These are phyloP conservation scores for Brachionus rotundiformis DNA, from an alignment of 1,140 invertebrate genomes.

Conservation along the genomic window DNA sequence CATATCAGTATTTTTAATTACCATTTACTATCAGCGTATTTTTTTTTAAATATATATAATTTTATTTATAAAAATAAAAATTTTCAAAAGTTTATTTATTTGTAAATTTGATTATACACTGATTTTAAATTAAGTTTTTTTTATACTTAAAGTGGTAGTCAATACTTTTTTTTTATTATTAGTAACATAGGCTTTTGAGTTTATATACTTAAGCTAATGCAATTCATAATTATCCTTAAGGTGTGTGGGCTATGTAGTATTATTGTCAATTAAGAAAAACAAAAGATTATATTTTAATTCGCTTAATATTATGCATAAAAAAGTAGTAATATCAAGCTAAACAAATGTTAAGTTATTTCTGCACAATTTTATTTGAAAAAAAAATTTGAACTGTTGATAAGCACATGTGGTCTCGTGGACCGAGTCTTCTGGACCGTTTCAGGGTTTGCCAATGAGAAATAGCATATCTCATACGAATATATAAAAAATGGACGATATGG, in stretches of 20 bases:
- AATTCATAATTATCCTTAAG: not conserved
- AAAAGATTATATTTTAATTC: no score
- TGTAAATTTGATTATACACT: no score
- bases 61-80: no score
- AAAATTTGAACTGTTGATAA: not conserved
- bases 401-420: not conserved
- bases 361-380: not conserved
- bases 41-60: no score
- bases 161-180: not conserved
- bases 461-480: not conserved
- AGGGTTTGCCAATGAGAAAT: not conserved
- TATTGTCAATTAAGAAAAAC: no score
- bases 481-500: slow-evolving; percentile 34
- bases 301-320: no score
- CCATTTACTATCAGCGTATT: not conserved
- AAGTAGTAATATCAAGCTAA: not conserved
- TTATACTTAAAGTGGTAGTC: not conserved
- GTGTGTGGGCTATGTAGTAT: not conserved
- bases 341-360: not conserved
- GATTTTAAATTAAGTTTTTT: not conserved
- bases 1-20: not conserved
- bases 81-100: no score
- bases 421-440: not conserved
- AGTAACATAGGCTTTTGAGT: not conserved
- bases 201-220: not conserved